Conservation (phyloP, 2,113 vertebrate genomes). For the Indicator indicator region DNA sequence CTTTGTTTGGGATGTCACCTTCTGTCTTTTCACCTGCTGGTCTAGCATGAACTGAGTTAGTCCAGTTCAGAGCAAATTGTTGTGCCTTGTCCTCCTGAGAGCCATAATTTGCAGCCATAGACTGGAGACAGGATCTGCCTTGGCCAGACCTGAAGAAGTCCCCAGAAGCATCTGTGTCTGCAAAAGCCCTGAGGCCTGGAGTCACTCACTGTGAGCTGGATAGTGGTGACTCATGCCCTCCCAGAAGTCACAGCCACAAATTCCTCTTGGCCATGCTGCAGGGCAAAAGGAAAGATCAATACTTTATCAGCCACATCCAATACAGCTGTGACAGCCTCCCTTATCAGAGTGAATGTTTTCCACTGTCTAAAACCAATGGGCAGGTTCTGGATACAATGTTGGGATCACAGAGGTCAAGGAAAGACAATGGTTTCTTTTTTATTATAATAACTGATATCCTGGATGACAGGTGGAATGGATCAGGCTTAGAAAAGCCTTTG, state of each 20-base stretch:
- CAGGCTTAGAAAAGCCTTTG: not conserved
- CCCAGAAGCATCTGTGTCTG: not conserved
- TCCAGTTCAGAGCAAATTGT: not conserved
- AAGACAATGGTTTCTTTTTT: not conserved
- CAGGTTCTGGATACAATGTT: not conserved
- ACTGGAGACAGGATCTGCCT: not conserved
- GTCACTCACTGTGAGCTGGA: not conserved
- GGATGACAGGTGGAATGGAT: not conserved
- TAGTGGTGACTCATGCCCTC: not conserved
- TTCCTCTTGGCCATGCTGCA: not conserved
- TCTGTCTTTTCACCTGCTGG: not conserved
- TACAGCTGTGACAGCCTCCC: not conserved
- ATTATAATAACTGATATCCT: not conserved
- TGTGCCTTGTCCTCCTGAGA: not conserved
- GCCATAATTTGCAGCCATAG: not conserved
- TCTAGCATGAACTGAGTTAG: not conserved
- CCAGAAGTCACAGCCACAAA: not conserved
- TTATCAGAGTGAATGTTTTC: not conserved
- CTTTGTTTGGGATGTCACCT: not conserved
- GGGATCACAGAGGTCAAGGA: not conserved
- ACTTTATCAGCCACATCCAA: not conserved
- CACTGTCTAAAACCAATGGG: not conserved
- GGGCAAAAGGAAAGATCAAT: not conserved
- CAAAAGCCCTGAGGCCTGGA: not conserved
- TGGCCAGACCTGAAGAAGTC: rapidly evolving